These are phyloP conservation scores for Tragopan temminckii DNA, from an alignment of 2,797 vertebrate genomes.

Conservation along the genomic window DNA sequence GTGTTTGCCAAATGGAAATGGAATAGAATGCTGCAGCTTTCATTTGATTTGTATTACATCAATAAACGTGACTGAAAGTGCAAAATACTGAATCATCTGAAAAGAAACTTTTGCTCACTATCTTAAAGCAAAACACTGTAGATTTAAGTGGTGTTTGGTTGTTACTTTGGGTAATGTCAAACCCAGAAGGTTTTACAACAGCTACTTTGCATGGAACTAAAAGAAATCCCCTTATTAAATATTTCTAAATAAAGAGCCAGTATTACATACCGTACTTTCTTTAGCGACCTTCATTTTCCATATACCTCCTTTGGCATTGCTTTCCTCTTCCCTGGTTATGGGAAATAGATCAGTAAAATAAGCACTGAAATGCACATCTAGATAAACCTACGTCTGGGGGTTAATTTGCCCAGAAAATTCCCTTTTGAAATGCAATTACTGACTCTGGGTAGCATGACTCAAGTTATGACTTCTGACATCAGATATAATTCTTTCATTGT, in stretches of 20 bases:
- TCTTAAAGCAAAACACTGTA: background rate
- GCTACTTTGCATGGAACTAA: background rate
- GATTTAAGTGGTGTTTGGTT: background rate
- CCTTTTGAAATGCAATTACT: background rate
- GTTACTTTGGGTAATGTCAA: background rate
- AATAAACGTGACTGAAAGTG: background rate
- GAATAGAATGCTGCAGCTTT: background rate
- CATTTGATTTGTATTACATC: background rate
- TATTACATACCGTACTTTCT: constrained; percentile 89
- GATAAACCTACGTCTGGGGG: background rate
- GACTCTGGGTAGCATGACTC: constrained; percentile 39
- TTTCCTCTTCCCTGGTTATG: constrained; percentile 93
- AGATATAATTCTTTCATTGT: constrained; percentile 48
- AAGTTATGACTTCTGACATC: constrained; percentile 15
- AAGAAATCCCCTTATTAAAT: background rate
- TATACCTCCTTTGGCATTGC: constrained; percentile 94
- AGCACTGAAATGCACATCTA: background rate
- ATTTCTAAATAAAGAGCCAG: background rate
- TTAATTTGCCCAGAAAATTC: constrained; percentile 30
- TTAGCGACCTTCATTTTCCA: constrained; percentile 99
- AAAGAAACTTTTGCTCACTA: background rate
- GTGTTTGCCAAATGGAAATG: background rate
- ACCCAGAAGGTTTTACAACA: background rate
- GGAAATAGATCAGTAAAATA: constrained; percentile 43
- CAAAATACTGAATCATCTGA: background rate